A percentile compares a stretch with the other conserved stretches of the same genome.
Conservation (phyloP, 2,797 vertebrate species). For the Enteromius viviparus region DNA sequence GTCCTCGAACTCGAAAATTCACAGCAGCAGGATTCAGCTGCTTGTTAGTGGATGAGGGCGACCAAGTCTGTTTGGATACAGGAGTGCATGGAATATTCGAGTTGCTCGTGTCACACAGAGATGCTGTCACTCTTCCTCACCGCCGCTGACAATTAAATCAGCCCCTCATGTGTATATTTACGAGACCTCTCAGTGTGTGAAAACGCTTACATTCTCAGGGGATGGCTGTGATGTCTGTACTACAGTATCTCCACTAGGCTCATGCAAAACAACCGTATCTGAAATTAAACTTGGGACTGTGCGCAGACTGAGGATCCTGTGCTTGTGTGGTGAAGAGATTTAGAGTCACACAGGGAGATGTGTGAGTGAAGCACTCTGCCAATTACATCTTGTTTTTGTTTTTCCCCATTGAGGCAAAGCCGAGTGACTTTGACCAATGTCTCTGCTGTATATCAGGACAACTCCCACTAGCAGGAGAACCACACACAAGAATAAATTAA, state of each 20-base stretch:
- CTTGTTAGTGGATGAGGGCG: conserved; percentile 71
- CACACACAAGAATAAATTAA: conserved; percentile 69
- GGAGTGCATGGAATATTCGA: conserved; percentile 69
- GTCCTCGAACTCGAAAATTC: conserved; percentile 55
- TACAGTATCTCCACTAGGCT: conserved; percentile 11
- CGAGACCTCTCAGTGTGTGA: conserved; percentile 13
- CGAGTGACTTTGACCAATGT: conserved; percentile 74
- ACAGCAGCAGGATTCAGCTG: conserved; percentile 60
- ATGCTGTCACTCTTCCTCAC: conserved; percentile 48
- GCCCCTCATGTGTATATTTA: conserved; percentile 27
- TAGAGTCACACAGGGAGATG: conserved; percentile 54
- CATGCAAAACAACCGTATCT: conserved; percentile 22
- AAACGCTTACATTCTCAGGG: conserved; percentile 32
- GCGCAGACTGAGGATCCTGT: conserved; percentile 3
- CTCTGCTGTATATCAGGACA: conserved; percentile 53
- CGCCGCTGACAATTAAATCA: conserved; percentile 47
- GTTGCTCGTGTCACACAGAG: conserved; percentile 57
- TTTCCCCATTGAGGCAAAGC: conserved; percentile 66
- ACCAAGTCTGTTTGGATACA: conserved; percentile 68
- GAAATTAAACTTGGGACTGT: conserved; percentile 34
- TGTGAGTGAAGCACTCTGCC: conserved; percentile 58
- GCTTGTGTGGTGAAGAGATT: conserved; percentile 52
- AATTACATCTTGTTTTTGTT: conserved; percentile 76
- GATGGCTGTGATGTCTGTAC: conserved; percentile 12
- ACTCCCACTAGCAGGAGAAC: conserved; percentile 49